Percentiles rank a stretch among this genome's conserved stretches.
These are phyloP conservation scores for Zoanthus sociatus DNA, from an alignment of 92 coral and sea anemone species.

Conservation along the genomic window DNA sequence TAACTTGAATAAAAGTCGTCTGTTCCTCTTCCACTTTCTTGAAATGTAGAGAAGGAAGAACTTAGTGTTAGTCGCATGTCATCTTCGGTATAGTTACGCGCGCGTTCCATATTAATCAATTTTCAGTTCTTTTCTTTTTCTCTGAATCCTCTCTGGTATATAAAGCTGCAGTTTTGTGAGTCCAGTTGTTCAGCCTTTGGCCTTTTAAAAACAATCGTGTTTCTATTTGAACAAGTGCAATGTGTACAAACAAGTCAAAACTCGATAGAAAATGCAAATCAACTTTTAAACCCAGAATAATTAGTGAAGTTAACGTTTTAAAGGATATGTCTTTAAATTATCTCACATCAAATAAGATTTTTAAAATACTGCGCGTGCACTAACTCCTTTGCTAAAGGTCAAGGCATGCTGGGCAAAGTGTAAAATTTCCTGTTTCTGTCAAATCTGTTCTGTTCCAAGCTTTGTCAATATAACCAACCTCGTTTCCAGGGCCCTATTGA, in stretches of 20 bases:
- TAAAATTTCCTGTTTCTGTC: neutral
- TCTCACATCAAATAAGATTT: neutral
- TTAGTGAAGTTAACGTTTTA: neutral
- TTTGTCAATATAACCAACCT: neutral
- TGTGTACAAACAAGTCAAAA: too few species aligned
- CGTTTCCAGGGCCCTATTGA: neutral
- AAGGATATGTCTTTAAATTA: neutral
- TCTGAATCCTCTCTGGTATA: neutral
- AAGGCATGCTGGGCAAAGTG: neutral
- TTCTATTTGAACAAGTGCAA: too few species aligned
- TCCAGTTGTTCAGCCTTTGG: neutral
- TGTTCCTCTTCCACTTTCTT: constrained; percentile 50
- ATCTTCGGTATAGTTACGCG: constrained; percentile 31
- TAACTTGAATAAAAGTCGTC: constrained; percentile 26
- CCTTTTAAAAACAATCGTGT: too few species aligned
- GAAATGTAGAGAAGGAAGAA: constrained; percentile 33
- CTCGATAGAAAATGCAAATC: neutral
- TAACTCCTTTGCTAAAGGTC: constrained; percentile 1
- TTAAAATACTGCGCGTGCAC: neutral
- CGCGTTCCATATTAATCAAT: neutral
- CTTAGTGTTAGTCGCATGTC: constrained; percentile 55
- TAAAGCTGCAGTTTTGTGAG: neutral
- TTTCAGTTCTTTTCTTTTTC: neutral
- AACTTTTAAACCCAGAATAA: neutral
- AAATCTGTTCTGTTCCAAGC: too few species aligned